Evolutionary conservation across 2,113 vertebrate species (phyloP).

Genomic region (Ochotona princeps): DNA sequence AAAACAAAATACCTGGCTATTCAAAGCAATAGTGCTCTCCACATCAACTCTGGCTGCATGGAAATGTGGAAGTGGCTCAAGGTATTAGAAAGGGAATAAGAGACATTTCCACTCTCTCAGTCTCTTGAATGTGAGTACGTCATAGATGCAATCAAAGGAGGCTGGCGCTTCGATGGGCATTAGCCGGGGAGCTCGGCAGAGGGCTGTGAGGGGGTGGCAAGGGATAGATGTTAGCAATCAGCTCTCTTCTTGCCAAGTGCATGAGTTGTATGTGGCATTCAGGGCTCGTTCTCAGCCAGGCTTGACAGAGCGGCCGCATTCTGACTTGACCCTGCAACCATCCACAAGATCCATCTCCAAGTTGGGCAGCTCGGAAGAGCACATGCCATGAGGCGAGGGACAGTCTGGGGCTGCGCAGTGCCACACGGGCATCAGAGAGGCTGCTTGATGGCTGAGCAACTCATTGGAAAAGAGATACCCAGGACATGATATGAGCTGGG

Average conservation of each 20-base stretch:
- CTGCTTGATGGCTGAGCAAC: neutral
- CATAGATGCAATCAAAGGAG: neutral
- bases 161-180: neutral
- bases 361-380: neutral
- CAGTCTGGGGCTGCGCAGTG: neutral
- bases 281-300: neutral
- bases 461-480: neutral
- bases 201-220: neutral
- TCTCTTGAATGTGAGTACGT: neutral
- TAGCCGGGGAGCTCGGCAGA: neutral
- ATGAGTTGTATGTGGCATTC: neutral
- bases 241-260: neutral
- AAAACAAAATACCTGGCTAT: neutral
- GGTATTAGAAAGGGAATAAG: neutral
- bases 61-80: neutral
- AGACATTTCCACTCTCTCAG: neutral
- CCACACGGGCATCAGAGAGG: neutral
- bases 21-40: slow-evolving; percentile 8
- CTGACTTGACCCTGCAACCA: neutral
- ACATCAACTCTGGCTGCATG: neutral
- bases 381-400: neutral
- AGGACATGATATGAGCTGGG: fast-evolving
- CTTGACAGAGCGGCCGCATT: neutral
- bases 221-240: neutral
- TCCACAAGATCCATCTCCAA: neutral